phyloP scores from a whole-genome alignment of 2,113 vertebrate genomes.

The Grantiella picta region DNA sequence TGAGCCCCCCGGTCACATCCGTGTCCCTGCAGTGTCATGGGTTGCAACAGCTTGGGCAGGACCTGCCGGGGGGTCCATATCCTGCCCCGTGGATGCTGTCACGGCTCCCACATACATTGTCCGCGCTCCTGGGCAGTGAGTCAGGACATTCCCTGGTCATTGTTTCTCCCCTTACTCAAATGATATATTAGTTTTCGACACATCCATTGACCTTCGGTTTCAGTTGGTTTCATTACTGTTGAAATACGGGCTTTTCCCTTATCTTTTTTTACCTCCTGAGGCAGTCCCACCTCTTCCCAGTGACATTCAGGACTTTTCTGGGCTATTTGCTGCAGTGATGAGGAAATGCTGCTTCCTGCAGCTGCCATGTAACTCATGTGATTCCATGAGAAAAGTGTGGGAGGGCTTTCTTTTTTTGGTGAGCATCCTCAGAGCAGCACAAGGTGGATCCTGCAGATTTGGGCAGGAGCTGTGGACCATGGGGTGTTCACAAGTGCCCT shows the following conservation, averaged over 20 bases:
- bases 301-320: constrained; percentile 51
- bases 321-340: background rate
- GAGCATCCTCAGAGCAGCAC: background rate
- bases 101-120: background rate
- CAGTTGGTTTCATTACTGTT: background rate
- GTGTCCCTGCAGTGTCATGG: background rate
- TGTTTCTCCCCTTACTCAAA: background rate
- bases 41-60: background rate
- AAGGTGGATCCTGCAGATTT: background rate
- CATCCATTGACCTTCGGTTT: background rate
- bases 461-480: rapidly evolving
- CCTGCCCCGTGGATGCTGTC: background rate
- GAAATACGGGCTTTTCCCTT: constrained; percentile 29
- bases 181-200: background rate
- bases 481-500: background rate
- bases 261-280: constrained; percentile 13
- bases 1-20: background rate
- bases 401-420: background rate
- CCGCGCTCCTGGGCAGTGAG: background rate
- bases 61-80: background rate
- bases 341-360: constrained; percentile 47
- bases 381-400: constrained; percentile 48
- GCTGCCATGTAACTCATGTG: background rate
- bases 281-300: constrained; percentile 19
- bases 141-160: constrained; percentile 3